A percentile compares a stretch with the other conserved stretches of the same genome.
Evolutionary conservation across 2,797 vertebrate species (phyloP).

Genomic region (Babyrousa celebensis): DNA sequence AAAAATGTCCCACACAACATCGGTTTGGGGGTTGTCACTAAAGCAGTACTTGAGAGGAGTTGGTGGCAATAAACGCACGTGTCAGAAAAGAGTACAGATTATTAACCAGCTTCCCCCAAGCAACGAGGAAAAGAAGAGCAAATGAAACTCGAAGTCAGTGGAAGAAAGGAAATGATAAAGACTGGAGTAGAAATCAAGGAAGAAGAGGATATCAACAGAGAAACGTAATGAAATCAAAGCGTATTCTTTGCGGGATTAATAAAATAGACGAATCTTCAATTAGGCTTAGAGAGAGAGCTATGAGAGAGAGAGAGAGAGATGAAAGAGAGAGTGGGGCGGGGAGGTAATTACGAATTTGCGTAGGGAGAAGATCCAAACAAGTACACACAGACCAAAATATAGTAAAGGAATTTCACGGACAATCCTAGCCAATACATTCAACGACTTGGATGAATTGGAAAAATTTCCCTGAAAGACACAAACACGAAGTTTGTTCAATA

Average conservation of each 20-base stretch:
- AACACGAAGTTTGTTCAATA: neutral
- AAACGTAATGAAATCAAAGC: neutral
- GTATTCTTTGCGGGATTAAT: neutral
- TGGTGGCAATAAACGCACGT: fast-evolving
- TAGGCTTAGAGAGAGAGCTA: neutral
- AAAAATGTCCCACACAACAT: neutral
- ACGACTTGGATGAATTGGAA: neutral
- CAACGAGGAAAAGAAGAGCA: neutral
- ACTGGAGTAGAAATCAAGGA: neutral
- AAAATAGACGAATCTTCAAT: neutral
- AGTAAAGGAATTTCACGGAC: neutral
- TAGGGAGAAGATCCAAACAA: neutral
- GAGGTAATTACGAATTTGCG: neutral
- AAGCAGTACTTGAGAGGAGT: fast-evolving
- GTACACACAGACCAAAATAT: neutral
- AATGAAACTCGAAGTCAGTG: neutral
- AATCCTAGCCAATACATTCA: neutral
- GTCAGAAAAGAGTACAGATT: neutral
- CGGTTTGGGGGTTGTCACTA: fast-evolving
- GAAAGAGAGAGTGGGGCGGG: fast-evolving
- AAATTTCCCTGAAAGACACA: neutral
- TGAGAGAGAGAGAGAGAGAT: neutral
- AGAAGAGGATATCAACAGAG: neutral
- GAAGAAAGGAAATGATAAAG: neutral
- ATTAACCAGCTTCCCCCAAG: neutral